phyloP scores from a whole-genome alignment of 2,113 vertebrate species.

The Aphyosemion australe region DNA sequence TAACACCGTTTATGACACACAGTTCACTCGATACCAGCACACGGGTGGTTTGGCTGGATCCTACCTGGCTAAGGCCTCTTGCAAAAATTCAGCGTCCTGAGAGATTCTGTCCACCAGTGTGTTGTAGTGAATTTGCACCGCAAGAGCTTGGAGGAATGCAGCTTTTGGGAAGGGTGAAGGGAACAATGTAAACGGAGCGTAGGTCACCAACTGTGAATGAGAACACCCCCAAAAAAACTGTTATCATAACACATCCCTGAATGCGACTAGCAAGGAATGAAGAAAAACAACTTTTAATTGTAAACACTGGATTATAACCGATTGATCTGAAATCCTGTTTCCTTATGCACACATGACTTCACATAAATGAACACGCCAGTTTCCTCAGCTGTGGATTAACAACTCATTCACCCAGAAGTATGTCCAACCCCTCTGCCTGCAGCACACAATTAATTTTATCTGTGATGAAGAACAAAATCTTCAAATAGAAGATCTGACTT shows the following conservation, averaged over 20 bases:
- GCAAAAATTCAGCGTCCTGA: conserved; percentile 85
- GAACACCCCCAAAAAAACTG: neutral
- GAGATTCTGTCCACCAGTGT: conserved; percentile 89
- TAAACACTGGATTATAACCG: conserved; percentile 11
- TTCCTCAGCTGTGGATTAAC: conserved; percentile 6
- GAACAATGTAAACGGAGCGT: conserved; percentile 89
- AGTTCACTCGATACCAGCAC: neutral
- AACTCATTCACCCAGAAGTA: neutral
- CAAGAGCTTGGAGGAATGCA: conserved; percentile 85
- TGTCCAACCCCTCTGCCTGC: neutral
- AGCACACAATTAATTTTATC: neutral
- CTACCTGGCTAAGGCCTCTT: conserved; percentile 86
- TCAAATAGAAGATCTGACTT: neutral
- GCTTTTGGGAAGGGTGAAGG: conserved; percentile 84
- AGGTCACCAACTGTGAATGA: conserved; percentile 84
- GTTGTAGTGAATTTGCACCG: conserved; percentile 90
- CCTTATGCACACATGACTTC: conserved; percentile 36
- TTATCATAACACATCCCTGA: neutral
- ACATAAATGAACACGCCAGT: conserved; percentile 4
- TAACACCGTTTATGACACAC: neutral
- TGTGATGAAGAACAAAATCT: neutral
- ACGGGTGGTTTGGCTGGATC: neutral
- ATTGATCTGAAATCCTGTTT: conserved; percentile 26
- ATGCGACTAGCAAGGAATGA: neutral
- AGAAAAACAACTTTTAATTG: neutral